phyloP scores from a whole-genome alignment of 2,888 invertebrate species.

The Apamea anceps region DNA sequence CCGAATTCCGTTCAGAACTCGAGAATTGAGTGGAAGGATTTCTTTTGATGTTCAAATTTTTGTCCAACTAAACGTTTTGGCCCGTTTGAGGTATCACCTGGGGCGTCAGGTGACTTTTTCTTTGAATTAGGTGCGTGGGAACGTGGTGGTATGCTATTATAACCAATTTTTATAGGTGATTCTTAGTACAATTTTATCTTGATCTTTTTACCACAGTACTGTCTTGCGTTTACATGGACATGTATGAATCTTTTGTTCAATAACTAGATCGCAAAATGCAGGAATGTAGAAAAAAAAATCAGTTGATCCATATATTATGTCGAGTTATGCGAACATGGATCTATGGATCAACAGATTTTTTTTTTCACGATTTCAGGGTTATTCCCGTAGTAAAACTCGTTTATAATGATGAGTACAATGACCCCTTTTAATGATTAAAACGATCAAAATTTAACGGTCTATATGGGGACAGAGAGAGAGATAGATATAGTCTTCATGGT shows the following conservation, averaged over 20 bases:
- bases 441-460: no score
- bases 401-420: no score
- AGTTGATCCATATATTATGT: no score
- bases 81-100: conserved; percentile 26
- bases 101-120: conserved; percentile 20
- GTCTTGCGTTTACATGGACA: background rate
- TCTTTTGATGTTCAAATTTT: conserved; percentile 58
- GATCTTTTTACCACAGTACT: background rate
- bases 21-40: conserved; percentile 59
- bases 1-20: conserved; percentile 56
- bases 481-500: no score
- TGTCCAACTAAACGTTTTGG: conserved; percentile 56
- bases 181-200: background rate
- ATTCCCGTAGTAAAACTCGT: no score
- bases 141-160: background rate
- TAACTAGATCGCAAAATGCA: no score
- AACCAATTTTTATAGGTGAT: background rate
- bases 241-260: background rate
- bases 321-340: no score
- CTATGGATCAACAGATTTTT: no score
- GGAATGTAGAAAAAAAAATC: no score
- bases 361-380: no score
- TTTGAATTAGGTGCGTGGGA: conserved; percentile 30
- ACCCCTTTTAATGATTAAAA: no score
- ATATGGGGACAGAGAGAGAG: no score